phyloP scores from a whole-genome alignment of 2,797 vertebrate genomes.

The Zalophus californianus region DNA sequence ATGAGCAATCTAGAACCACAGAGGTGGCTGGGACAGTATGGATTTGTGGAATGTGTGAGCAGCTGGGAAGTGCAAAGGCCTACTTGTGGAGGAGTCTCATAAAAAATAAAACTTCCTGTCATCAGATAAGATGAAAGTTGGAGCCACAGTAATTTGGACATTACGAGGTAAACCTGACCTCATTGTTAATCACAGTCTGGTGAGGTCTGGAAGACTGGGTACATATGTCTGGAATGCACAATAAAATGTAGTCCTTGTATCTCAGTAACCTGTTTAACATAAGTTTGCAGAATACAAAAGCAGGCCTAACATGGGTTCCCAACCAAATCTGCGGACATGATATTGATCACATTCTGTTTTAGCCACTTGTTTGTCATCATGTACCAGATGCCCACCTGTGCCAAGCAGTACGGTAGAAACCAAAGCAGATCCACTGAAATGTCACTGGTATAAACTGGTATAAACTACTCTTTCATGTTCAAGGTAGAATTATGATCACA shows the following conservation, averaged over 20 bases:
- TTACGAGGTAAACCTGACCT: slow-evolving; percentile 66
- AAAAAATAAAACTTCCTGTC: slow-evolving; percentile 60
- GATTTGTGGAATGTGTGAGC: not conserved
- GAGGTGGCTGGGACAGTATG: not conserved
- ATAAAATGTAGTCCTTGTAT: slow-evolving; percentile 38
- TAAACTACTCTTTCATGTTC: not conserved
- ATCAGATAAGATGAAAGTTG: slow-evolving; percentile 49
- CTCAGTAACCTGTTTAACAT: slow-evolving; percentile 36
- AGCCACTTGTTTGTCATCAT: not conserved
- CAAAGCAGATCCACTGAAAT: not conserved
- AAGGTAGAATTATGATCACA: not conserved
- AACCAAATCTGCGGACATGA: not conserved
- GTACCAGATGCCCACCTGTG: not conserved
- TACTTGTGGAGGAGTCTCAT: slow-evolving; percentile 34
- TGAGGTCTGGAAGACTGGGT: not conserved
- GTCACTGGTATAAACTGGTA: not conserved
- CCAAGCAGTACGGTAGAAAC: not conserved
- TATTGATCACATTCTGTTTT: not conserved
- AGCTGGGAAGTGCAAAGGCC: not conserved
- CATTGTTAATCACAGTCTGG: slow-evolving; percentile 69
- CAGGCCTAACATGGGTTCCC: not conserved
- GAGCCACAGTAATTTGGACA: slow-evolving; percentile 33
- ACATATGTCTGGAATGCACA: not conserved
- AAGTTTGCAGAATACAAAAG: slow-evolving; percentile 39
- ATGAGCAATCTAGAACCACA: not conserved